Evolutionary conservation across 2,797 vertebrate species (phyloP).

Genomic region (Oophaga sylvatica): DNA sequence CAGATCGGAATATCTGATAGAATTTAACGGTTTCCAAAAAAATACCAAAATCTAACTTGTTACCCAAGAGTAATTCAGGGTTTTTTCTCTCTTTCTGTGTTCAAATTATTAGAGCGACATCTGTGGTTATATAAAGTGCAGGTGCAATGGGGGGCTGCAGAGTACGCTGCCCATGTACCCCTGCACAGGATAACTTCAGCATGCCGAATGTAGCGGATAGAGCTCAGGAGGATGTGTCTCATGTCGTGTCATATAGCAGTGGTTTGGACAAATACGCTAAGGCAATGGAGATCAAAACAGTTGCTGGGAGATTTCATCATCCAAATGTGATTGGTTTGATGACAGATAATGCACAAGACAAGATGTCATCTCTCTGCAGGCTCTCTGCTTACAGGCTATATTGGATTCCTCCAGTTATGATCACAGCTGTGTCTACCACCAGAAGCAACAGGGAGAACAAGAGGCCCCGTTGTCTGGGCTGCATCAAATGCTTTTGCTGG

Average conservation of each 20-base stretch:
- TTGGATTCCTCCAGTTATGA: not conserved
- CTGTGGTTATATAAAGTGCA: not conserved
- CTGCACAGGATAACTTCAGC: not conserved
- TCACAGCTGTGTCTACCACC: no score
- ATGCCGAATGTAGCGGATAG: not conserved
- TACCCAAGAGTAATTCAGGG: not conserved
- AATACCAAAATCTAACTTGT: constrained; percentile 30
- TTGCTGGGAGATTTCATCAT: not conserved
- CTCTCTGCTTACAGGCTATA: not conserved
- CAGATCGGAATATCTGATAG: not conserved
- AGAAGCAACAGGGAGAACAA: no score
- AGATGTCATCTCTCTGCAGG: not conserved
- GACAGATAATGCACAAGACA: not conserved
- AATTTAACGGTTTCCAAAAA: not conserved
- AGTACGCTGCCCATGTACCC: not conserved
- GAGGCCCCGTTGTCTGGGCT: no score
- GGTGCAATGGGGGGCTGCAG: not conserved
- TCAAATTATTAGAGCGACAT: not conserved
- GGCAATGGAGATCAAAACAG: not conserved
- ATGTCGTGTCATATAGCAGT: not conserved
- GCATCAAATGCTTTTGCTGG: no score
- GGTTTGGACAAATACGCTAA: no score
- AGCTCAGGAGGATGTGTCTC: not conserved
- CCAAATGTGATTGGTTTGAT: not conserved
- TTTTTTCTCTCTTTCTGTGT: not conserved